A percentile compares a stretch with the other conserved stretches of the same genome.
Evolutionary conservation across 64 coral and sea anemone species (phyloP).

Genomic region (Montipora efflorescens): DNA sequence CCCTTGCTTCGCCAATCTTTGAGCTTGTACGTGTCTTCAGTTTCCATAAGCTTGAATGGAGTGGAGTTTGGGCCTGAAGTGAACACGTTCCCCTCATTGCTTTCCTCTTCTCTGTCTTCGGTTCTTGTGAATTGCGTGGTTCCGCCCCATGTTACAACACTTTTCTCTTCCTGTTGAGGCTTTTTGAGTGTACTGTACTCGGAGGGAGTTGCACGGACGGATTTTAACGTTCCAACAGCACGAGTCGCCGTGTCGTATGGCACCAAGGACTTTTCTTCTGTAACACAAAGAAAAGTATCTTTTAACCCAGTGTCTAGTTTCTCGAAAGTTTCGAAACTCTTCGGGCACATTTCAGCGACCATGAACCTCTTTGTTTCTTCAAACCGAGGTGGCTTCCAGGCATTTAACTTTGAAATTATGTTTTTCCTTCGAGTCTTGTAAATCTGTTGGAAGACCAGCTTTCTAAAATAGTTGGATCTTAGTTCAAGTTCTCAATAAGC

Average conservation of each 20-base stretch:
- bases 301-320: too few species aligned
- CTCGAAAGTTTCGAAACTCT: too few species aligned
- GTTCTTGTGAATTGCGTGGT: neutral
- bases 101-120: neutral
- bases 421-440: too few species aligned
- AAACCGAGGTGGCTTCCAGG: too few species aligned
- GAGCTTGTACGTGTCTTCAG: neutral
- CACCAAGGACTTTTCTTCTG: neutral
- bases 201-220: neutral
- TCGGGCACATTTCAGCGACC: too few species aligned
- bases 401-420: too few species aligned
- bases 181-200: neutral
- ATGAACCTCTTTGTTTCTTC: too few species aligned
- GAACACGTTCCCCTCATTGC: neutral
- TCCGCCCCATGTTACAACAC: neutral
- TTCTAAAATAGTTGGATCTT: too few species aligned
- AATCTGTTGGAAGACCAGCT: too few species aligned
- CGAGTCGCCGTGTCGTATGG: neutral
- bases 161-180: neutral
- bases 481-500: too few species aligned
- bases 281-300: neutral
- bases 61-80: neutral
- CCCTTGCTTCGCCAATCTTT: conserved; percentile 8
- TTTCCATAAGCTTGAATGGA: neutral
- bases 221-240: neutral